phyloP scores from a whole-genome alignment of 2,797 vertebrate genomes.

The Gymnothorax reevesii region DNA sequence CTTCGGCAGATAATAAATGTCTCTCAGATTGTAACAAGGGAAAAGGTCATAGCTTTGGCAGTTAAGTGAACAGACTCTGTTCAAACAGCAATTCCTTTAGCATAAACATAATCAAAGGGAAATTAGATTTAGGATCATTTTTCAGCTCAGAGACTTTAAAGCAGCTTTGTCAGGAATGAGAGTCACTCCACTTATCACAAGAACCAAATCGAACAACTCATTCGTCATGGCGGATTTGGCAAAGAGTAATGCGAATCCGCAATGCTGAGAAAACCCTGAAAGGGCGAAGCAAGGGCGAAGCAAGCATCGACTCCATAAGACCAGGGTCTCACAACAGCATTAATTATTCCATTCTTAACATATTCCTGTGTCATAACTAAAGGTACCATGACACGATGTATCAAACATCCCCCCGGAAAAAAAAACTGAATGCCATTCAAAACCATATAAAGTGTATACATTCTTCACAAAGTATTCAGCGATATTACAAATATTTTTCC shows the following conservation, averaged over 20 bases:
- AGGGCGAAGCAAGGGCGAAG: not conserved
- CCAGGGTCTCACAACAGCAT: not conserved
- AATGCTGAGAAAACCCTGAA: not conserved
- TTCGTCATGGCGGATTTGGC: not conserved
- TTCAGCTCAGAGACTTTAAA: not conserved
- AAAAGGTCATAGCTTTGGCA: not conserved
- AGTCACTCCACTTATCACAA: not conserved
- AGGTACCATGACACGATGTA: not conserved
- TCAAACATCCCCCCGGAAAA: not conserved
- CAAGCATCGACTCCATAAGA: not conserved
- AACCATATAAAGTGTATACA: not conserved
- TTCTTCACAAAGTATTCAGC: not conserved
- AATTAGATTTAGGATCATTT: not conserved
- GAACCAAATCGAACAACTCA: not conserved
- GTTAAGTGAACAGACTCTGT: not conserved
- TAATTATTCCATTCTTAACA: not conserved
- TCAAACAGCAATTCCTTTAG: not conserved
- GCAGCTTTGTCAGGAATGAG: conserved; percentile 1
- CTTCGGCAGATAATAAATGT: not conserved
- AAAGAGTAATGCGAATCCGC: not conserved
- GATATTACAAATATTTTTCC: not conserved
- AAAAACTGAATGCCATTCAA: not conserved
- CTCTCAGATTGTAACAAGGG: not conserved
- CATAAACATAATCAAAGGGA: not conserved
- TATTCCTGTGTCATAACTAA: not conserved